A percentile compares a stretch with the other conserved stretches of the same genome.
Conservation (phyloP, 2,797 vertebrate species). For the Artibeus lituratus region DNA sequence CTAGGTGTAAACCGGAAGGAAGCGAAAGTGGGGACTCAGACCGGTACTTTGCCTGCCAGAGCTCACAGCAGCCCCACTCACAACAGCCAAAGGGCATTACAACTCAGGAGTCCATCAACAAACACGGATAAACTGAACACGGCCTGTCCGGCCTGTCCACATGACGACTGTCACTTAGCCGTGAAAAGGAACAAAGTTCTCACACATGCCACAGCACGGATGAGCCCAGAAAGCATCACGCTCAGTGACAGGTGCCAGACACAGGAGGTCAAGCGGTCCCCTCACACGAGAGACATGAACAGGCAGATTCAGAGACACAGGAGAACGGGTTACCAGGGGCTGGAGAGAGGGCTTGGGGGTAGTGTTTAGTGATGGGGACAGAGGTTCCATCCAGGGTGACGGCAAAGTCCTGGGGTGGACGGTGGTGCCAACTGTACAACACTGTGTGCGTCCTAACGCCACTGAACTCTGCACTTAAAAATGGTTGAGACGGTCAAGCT, state of each 20-base stretch:
- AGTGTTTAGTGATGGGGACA: no score
- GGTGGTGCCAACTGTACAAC: background rate
- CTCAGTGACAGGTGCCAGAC: background rate
- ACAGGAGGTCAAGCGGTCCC: background rate
- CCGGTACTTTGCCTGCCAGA: background rate
- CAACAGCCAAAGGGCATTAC: background rate
- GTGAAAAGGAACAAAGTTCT: background rate
- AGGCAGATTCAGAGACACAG: background rate
- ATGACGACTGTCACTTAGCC: accelerated
- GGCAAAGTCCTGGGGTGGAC: background rate
- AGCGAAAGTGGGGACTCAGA: background rate
- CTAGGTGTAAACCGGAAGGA: background rate
- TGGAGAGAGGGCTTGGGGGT: no score
- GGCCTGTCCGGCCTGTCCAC: accelerated
- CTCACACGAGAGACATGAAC: accelerated
- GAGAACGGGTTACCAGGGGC: background rate
- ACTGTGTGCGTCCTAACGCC: background rate
- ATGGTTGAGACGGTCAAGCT: background rate
- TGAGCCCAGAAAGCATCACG: background rate
- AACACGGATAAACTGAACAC: background rate
- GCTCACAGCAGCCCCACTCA: background rate
- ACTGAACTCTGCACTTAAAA: background rate
- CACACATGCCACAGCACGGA: background rate
- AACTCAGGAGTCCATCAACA: background rate
- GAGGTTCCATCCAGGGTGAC: background rate